These are phyloP conservation scores for Plebejus argus DNA, from an alignment of 2,888 invertebrate genomes.

Conservation along the genomic window DNA sequence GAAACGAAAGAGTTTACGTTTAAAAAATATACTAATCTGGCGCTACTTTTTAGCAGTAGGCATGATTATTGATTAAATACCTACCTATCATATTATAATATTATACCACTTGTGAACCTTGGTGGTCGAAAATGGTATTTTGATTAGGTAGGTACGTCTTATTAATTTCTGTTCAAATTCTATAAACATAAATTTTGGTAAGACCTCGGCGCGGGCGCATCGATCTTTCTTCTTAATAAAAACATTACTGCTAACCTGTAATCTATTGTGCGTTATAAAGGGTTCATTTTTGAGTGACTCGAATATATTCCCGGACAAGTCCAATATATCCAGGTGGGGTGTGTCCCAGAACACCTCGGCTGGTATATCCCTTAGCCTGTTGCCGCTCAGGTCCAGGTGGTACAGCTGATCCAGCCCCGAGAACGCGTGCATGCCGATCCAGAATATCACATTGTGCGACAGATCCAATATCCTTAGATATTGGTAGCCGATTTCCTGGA, in stretches of 20 bases:
- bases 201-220: background rate
- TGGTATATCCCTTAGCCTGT: constrained; percentile 80
- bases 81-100: too few species aligned
- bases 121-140: too few species aligned
- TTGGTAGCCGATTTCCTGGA: constrained; percentile 74
- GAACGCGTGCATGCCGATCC: constrained; percentile 83
- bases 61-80: too few species aligned
- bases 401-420: constrained; percentile 71
- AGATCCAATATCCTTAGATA: constrained; percentile 74
- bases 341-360: constrained; percentile 81
- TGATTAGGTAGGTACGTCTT: too few species aligned
- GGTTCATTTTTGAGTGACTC: constrained; percentile 78
- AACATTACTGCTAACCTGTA: constrained; percentile 62
- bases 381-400: constrained; percentile 82
- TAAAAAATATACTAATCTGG: too few species aligned
- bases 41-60: too few species aligned
- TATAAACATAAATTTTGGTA: too few species aligned
- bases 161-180: too few species aligned
- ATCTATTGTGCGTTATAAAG: constrained; percentile 75
- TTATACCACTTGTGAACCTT: too few species aligned
- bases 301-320: constrained; percentile 83
- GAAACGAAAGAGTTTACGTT: constrained; percentile 48
- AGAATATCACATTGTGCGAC: constrained; percentile 82
- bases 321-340: constrained; percentile 72
- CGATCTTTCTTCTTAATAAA: background rate